These are phyloP conservation scores for Boloria euphrosyne DNA, from an alignment of 2,888 invertebrate genomes.

Conservation along the genomic window DNA sequence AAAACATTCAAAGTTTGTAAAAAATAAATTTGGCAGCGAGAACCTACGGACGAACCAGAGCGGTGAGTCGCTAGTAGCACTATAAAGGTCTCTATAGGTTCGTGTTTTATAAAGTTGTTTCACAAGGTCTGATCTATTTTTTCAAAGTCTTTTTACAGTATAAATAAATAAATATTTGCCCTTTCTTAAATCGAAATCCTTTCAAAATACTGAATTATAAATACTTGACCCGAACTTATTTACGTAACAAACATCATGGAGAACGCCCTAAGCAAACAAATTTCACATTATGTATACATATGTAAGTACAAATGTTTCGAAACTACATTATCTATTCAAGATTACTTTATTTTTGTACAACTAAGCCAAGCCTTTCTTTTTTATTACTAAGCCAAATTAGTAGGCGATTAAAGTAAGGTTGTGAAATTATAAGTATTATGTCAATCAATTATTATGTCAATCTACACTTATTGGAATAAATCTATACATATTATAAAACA, in stretches of 20 bases:
- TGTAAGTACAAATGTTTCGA: conserved; percentile 10
- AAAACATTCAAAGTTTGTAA: too few species aligned
- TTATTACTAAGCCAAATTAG: too few species aligned
- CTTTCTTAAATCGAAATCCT: not conserved
- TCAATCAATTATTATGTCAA: too few species aligned
- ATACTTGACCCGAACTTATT: not conserved
- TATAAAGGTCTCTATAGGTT: too few species aligned
- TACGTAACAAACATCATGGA: conserved; percentile 1
- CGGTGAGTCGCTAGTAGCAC: too few species aligned
- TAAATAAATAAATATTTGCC: not conserved
- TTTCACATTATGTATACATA: not conserved
- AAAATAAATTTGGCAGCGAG: too few species aligned
- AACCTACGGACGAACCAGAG: too few species aligned
- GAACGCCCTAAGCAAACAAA: conserved; percentile 8
- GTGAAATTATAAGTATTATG: too few species aligned
- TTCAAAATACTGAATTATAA: not conserved
- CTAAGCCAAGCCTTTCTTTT: too few species aligned
- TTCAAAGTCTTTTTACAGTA: not conserved
- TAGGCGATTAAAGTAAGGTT: too few species aligned
- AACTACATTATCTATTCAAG: conserved; percentile 14
- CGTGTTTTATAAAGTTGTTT: not conserved
- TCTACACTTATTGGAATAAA: too few species aligned
- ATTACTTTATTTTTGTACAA: not conserved
- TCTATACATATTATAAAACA: too few species aligned
- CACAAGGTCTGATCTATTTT: not conserved